Conservation (phyloP, 92 coral and sea anemone species). For the Montipora capitata region DNA sequence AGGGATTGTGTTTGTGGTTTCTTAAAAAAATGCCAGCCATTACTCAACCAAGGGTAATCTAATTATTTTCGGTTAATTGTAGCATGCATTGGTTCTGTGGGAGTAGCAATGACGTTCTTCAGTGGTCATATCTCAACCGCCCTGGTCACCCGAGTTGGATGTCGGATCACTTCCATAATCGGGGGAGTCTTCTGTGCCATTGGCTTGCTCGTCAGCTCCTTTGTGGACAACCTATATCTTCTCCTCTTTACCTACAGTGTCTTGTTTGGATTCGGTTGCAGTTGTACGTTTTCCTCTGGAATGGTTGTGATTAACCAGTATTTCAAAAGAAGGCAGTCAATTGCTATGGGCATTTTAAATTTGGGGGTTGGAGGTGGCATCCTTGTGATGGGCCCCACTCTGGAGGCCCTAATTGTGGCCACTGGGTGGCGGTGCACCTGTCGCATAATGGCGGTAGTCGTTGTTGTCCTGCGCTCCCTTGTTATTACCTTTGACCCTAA, state of each 20-base stretch:
- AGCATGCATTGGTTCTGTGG: constrained; percentile 42
- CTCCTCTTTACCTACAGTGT: constrained; percentile 65
- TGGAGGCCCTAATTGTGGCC: constrained; percentile 41
- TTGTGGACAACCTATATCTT: constrained; percentile 28
- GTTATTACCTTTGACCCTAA: constrained; percentile 54
- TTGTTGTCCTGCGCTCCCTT: constrained; percentile 15
- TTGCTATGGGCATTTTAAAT: constrained; percentile 57
- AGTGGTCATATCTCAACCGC: constrained; percentile 22
- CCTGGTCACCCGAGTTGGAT: constrained; percentile 22
- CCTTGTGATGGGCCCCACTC: constrained; percentile 54
- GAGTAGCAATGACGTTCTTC: constrained; percentile 25
- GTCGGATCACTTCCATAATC: constrained; percentile 35
- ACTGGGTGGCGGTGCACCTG: constrained; percentile 61
- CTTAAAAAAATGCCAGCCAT: no score
- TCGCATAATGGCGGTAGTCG: constrained; percentile 52
- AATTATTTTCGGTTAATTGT: background rate
- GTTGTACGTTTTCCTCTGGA: constrained; percentile 35
- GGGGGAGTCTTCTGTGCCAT: constrained; percentile 21
- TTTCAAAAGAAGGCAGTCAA: constrained; percentile 51
- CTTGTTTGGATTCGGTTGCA: constrained; percentile 47
- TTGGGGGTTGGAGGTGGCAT: constrained; percentile 71
- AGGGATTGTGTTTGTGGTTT: no score
- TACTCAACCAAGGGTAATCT: no score
- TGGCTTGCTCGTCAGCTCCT: constrained; percentile 23
- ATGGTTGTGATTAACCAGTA: constrained; percentile 54